Conservation (phyloP, 2,888 invertebrate genomes). For the Eupithecia subfuscata region DNA sequence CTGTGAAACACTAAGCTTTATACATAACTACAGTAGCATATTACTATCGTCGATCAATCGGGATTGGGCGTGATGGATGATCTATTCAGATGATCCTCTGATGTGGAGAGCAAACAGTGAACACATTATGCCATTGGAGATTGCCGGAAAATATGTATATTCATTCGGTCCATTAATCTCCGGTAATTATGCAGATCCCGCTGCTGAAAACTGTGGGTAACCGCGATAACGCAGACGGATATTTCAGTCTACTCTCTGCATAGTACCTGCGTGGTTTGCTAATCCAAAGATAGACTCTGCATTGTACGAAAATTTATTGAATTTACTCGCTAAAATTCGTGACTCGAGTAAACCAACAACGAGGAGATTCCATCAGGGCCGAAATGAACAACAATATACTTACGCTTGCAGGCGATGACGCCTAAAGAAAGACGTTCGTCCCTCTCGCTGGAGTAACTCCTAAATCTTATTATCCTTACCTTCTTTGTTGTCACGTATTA, state of each 20-base stretch:
- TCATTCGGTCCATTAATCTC: slow-evolving; percentile 24
- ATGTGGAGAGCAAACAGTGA: not conserved
- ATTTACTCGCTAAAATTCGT: not conserved
- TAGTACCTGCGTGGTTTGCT: not conserved
- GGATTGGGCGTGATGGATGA: slow-evolving; percentile 3
- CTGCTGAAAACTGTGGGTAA: slow-evolving; percentile 11
- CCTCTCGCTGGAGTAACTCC: not conserved
- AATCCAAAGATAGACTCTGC: slow-evolving; percentile 9
- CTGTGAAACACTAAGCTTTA: not conserved
- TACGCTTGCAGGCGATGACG: not conserved
- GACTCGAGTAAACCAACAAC: not conserved
- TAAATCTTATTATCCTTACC: not conserved
- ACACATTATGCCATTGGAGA: slow-evolving; percentile 2
- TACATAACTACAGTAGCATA: not conserved
- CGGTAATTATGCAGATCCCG: slow-evolving; percentile 21
- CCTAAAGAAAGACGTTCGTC: not conserved
- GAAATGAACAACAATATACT: not conserved
- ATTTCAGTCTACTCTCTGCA: slow-evolving; percentile 12
- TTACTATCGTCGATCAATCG: not conserved
- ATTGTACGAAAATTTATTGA: not conserved
- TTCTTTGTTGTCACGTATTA: not conserved
- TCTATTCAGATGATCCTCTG: not conserved
- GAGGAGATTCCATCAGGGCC: not conserved
- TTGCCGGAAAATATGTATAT: slow-evolving; percentile 7
- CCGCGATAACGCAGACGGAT: slow-evolving; percentile 18